A percentile compares a stretch with the other conserved stretches of the same genome.
These are phyloP conservation scores for Perognathus longimembris DNA, from an alignment of 2,113 vertebrate genomes.

Conservation along the genomic window DNA sequence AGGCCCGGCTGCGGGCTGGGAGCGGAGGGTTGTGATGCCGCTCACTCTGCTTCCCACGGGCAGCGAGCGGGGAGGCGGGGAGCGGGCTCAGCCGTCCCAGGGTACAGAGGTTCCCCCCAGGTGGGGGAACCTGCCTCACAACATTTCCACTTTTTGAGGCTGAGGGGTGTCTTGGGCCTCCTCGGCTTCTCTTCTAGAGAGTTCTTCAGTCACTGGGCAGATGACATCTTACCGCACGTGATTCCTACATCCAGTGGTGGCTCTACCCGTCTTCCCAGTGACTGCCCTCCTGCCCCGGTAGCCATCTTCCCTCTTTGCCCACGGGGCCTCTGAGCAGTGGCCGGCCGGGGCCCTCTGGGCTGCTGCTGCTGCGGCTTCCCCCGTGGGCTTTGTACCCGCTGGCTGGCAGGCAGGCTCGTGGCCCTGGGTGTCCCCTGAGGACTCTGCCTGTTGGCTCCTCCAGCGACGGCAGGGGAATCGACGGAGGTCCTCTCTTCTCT, in stretches of 20 bases:
- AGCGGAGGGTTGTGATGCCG: background rate
- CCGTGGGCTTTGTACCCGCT: background rate
- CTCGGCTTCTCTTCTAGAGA: background rate
- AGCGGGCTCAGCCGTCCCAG: background rate
- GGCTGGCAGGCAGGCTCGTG: conserved; percentile 11
- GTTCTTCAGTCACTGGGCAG: background rate
- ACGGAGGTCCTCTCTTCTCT: background rate
- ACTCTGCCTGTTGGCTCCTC: background rate
- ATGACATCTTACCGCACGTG: background rate
- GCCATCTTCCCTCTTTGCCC: no score
- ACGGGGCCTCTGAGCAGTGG: background rate
- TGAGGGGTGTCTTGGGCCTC: background rate
- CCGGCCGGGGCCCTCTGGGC: background rate
- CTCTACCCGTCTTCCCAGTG: background rate
- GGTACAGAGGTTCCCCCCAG: background rate
- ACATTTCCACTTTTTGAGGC: background rate
- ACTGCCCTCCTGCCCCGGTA: background rate
- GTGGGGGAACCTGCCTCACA: fast-evolving
- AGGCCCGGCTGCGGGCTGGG: background rate
- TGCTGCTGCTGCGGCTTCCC: background rate
- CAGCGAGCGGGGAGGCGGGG: no score
- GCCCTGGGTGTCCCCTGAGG: background rate
- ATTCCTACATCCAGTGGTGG: background rate
- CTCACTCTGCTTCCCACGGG: background rate
- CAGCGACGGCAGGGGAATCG: no score